Evolutionary conservation across 2,113 vertebrate genomes (phyloP).

Genomic region (Eclectus roratus): DNA sequence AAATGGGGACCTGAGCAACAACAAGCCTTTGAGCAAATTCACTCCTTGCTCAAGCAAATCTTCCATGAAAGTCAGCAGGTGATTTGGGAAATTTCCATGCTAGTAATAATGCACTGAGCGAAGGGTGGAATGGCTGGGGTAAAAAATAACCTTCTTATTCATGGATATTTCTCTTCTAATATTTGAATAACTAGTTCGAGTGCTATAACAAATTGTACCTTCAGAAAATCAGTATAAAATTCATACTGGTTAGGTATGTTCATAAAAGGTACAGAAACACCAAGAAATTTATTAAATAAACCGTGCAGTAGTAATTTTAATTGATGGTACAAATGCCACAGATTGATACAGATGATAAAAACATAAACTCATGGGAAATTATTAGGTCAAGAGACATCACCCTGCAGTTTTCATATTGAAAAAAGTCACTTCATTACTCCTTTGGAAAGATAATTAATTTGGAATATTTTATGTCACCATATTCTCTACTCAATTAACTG

Average conservation of each 20-base stretch:
- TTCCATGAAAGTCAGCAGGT: background rate
- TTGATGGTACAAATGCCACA: background rate
- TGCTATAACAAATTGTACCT: background rate
- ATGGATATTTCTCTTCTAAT: background rate
- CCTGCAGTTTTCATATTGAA: background rate
- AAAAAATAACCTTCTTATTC: background rate
- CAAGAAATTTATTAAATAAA: conserved; percentile 14
- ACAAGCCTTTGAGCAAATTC: background rate
- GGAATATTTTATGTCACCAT: background rate
- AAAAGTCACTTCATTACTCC: conserved; percentile 7
- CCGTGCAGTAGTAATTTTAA: background rate
- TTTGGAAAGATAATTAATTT: conserved; percentile 15
- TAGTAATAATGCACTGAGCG: background rate
- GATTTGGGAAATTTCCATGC: background rate
- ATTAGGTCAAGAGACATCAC: background rate
- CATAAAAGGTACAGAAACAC: background rate
- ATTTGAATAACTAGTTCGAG: background rate
- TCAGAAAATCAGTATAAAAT: background rate
- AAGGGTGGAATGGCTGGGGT: background rate
- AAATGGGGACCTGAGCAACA: too few relatives aligned
- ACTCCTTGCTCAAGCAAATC: background rate
- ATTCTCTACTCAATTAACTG: background rate
- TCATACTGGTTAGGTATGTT: background rate
- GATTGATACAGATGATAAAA: background rate
- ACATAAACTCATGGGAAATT: background rate